Base-by-base conservation (phyloP, 2,113 vertebrate genomes). In the Polyodon spathula region DNA sequence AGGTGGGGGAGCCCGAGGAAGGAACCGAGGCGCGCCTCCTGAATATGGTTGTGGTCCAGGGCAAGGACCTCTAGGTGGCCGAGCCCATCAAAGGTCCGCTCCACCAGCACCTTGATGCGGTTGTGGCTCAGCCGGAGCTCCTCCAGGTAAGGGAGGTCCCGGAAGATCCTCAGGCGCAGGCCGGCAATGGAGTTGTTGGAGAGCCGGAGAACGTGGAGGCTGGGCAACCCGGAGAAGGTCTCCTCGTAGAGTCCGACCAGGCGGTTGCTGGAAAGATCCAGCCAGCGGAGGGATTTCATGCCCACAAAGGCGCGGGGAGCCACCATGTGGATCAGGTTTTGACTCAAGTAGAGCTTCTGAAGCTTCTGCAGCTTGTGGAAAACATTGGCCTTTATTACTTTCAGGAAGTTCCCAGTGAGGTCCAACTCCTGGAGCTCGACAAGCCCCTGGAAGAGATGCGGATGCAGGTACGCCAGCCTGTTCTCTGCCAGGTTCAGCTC, bases 401-500 rank as follows among this genome's bases (percentile, higher is more conserved):
- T 92, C 6, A 98, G 81, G 0, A 72, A 72, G 0, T 98, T 98
- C 48, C 92, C 83, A 0, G 89, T 93, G 57, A 97, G 69, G 71
- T 97, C 95, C 76, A 97, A 82, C 73, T 97, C 93, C 57, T 90
- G 94, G 7, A 98, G 86, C 75, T 97, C 96, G 0, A 61, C 78
- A 2, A 98, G 87, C 65, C 90, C 90, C 40, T 87, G 78, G 76
- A 97, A 95, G 54, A 97, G 87, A 3, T 90, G 87, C 1, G 93
- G 87, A 75, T 98, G 96, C 44, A 98, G 76, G 68, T 97, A 98
- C n/a, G 86, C 82, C 6, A 98, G 84, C 63, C 86, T 87, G 74
- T 98, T 98, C n/a, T 92, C 91, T 0, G 96, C 89, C 48, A 98
- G 79, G 27, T 95, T 75, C 40, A 98, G 84, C 76, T 97, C 96